These are phyloP conservation scores for Torymus aiolomorphi DNA, from an alignment of 2,888 invertebrate species.

Conservation along the genomic window DNA sequence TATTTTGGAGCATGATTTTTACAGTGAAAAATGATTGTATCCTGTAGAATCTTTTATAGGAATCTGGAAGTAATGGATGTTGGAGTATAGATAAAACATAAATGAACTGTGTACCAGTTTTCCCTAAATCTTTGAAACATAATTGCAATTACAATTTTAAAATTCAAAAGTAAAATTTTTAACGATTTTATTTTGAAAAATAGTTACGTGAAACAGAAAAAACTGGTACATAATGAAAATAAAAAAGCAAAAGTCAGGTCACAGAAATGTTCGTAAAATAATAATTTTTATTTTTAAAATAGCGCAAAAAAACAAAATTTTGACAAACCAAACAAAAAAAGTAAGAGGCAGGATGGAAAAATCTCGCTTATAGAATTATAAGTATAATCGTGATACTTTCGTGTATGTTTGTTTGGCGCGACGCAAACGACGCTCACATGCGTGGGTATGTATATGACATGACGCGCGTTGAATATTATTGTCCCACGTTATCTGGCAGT, in stretches of 20 bases:
- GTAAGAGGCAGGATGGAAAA: constrained; percentile 19
- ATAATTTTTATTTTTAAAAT: constrained; percentile 46
- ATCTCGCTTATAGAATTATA: constrained; percentile 10
- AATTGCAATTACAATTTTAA: too few species aligned
- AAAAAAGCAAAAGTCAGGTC: constrained; percentile 1
- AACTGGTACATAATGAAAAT: constrained; percentile 8
- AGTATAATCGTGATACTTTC: not conserved
- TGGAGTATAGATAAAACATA: too few species aligned
- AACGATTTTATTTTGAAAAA: too few species aligned
- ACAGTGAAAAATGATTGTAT: too few species aligned
- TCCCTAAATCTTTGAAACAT: too few species aligned
- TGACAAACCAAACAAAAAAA: constrained; percentile 42
- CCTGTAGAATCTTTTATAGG: too few species aligned
- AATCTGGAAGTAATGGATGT: too few species aligned
- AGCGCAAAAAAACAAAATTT: constrained; percentile 37
- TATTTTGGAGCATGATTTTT: too few species aligned
- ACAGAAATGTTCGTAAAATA: constrained; percentile 35
- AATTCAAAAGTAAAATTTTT: too few species aligned
- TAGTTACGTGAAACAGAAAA: not conserved
- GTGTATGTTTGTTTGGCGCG: constrained; percentile 5
- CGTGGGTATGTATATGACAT: not conserved
- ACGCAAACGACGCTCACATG: constrained; percentile 32
- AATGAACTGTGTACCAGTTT: too few species aligned
- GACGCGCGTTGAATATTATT: constrained; percentile 39
- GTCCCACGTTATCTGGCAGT: constrained; percentile 49